phyloP scores from a whole-genome alignment of 2,888 invertebrate genomes.

The Netelia virgata region DNA sequence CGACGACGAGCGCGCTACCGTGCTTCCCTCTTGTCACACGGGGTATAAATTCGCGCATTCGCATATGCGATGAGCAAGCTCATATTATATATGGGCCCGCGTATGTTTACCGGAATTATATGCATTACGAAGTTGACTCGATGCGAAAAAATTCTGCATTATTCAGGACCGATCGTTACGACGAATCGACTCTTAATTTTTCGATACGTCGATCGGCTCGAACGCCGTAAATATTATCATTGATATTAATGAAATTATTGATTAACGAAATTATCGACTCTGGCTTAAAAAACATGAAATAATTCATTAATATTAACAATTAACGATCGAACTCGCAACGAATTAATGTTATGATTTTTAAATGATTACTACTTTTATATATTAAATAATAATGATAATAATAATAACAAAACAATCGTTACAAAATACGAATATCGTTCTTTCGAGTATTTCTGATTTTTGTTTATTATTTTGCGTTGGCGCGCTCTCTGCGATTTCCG shows the following conservation, averaged over 20 bases:
- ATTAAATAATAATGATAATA: neutral
- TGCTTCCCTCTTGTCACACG: conserved; percentile 49
- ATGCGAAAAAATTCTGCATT: neutral
- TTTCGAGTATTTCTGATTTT: neutral
- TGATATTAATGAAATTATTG: no score
- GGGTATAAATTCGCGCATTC: conserved; percentile 52
- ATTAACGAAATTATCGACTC: neutral
- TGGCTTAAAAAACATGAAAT: no score
- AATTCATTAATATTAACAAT: no score
- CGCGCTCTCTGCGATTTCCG: conserved; percentile 3
- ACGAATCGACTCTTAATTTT: no score
- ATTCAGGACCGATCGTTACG: neutral
- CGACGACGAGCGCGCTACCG: conserved; percentile 47
- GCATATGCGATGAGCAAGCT: conserved; percentile 24
- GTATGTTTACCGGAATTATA: conserved; percentile 17
- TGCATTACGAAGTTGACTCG: neutral
- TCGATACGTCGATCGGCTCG: no score
- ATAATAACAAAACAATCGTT: no score
- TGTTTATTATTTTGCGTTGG: neutral
- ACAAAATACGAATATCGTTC: neutral
- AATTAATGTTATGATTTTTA: no score
- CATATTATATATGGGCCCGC: neutral
- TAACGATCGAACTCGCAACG: no score
- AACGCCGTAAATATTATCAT: no score
- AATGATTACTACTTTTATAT: neutral